These are phyloP conservation scores for Anoplolepis gracilipes DNA, from an alignment of 1,140 invertebrate genomes.

Conservation along the genomic window DNA sequence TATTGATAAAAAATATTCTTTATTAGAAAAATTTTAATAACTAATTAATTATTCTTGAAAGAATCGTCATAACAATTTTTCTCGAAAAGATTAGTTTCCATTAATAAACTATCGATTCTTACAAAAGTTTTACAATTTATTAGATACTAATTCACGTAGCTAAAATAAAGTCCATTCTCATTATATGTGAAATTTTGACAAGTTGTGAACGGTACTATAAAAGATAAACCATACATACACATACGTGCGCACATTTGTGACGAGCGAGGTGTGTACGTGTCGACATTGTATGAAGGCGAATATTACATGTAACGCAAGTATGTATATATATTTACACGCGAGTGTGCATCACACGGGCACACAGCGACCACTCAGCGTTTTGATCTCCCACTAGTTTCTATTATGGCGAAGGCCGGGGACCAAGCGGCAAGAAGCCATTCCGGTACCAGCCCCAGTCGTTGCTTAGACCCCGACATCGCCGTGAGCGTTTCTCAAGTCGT, in stretches of 20 bases:
- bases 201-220: not conserved
- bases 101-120: not conserved
- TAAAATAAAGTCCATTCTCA: not conserved
- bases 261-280: not conserved
- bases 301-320: conserved; percentile 12
- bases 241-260: not conserved
- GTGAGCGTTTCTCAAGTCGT: conserved; percentile 66
- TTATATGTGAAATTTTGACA: conserved; percentile 8
- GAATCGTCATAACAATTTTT: not conserved
- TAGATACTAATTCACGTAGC: not conserved
- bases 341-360: not conserved
- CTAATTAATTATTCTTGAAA: not conserved
- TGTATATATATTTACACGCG: conserved; percentile 33
- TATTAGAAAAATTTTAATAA: not conserved
- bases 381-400: conserved; percentile 83
- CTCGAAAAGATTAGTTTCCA: not conserved
- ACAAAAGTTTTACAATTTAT: not conserved
- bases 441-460: conserved; percentile 78
- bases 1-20: not conserved
- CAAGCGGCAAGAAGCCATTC: conserved; percentile 80
- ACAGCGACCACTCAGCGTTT: conserved; percentile 78
- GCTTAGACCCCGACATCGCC: conserved; percentile 78
- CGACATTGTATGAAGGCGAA: conserved; percentile 21
- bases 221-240: not conserved
- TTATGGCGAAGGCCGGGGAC: conserved; percentile 78